Conservation (phyloP, 2,888 invertebrate genomes). For the Nomada flava region DNA sequence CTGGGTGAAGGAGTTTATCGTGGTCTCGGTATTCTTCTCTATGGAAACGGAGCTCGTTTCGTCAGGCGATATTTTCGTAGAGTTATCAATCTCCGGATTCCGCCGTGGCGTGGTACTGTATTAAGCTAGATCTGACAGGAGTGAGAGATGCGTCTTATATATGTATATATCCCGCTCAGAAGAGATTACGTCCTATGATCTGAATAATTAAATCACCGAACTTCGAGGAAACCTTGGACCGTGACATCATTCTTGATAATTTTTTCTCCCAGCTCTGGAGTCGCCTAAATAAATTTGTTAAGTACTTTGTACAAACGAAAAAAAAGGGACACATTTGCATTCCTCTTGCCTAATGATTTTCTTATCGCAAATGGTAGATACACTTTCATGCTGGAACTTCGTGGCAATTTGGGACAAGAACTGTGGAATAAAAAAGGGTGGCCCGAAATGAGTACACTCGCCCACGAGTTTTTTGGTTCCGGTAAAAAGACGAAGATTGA, state of each 20-base stretch:
- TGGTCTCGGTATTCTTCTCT: neutral
- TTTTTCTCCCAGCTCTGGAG: too few relatives aligned
- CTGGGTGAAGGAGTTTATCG: constrained; percentile 36
- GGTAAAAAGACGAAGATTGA: constrained; percentile 51
- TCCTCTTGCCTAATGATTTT: constrained; percentile 11
- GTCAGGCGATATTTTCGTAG: neutral
- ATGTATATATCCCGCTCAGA: too few relatives aligned
- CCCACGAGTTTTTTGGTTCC: constrained; percentile 32
- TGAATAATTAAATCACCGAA: too few relatives aligned
- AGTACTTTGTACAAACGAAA: neutral
- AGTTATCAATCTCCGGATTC: neutral
- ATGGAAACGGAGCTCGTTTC: constrained; percentile 9
- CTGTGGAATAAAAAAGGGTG: neutral
- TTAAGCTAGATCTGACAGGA: neutral
- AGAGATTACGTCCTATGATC: too few relatives aligned
- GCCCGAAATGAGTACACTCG: constrained; percentile 6
- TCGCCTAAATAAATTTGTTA: neutral
- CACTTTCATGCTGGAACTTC: neutral
- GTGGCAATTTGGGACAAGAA: neutral
- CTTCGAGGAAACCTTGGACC: too few relatives aligned
- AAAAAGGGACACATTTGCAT: neutral
- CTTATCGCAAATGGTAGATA: constrained; percentile 1
- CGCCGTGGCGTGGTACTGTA: too few relatives aligned
- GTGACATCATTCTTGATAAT: too few relatives aligned
- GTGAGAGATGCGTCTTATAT: too few relatives aligned